These are phyloP conservation scores for Aquatica leii DNA, from an alignment of 2,888 invertebrate species.

Conservation along the genomic window DNA sequence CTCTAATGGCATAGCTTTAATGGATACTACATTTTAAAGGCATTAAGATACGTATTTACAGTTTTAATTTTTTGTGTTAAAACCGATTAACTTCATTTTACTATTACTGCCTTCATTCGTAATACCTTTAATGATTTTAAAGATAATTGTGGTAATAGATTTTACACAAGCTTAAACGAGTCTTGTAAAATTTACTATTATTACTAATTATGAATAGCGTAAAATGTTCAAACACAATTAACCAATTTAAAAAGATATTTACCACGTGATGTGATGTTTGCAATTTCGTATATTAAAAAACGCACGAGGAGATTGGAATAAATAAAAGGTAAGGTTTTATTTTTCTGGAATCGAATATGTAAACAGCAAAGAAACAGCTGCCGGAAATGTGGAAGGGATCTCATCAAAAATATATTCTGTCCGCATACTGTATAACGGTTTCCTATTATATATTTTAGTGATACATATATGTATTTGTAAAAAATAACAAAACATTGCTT, in stretches of 20 bases:
- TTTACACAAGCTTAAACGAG: too few species aligned
- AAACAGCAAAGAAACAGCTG: constrained; percentile 25
- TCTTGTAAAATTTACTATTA: too few species aligned
- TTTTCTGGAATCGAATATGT: constrained; percentile 20
- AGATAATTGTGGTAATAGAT: too few species aligned
- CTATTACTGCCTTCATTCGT: too few species aligned
- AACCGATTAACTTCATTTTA: too few species aligned
- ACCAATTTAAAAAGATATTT: too few species aligned
- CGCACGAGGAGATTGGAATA: constrained; percentile 13
- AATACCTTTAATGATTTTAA: too few species aligned
- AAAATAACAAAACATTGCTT: not conserved
- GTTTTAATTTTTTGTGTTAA: not conserved
- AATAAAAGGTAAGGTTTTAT: constrained; percentile 25
- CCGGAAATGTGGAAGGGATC: constrained; percentile 18
- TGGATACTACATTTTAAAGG: constrained; percentile 13
- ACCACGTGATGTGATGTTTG: too few species aligned
- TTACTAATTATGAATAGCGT: too few species aligned
- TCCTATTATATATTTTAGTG: constrained; percentile 18
- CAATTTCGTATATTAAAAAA: too few species aligned
- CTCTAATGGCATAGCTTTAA: constrained; percentile 18
- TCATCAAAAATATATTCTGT: constrained; percentile 28
- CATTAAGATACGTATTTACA: not conserved
- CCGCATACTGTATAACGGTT: constrained; percentile 20
- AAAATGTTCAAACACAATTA: too few species aligned
- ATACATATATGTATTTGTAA: constrained; percentile 8